Evolutionary conservation across 2,113 vertebrate species (phyloP).

Genomic region (Festucalex cinctus): DNA sequence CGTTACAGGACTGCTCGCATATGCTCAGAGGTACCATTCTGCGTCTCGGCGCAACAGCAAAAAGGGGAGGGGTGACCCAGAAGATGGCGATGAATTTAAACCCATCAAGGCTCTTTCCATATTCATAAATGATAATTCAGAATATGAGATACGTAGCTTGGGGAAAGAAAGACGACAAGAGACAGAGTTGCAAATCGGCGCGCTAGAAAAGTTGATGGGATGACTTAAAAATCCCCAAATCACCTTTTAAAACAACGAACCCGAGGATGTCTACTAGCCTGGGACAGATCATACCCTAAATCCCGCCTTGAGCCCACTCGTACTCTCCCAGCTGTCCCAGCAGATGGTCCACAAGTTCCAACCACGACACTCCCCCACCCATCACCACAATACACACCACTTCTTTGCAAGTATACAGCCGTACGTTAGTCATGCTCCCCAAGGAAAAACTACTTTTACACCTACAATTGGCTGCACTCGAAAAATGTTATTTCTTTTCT

Average conservation of each 20-base stretch:
- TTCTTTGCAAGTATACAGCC: conserved; percentile 7
- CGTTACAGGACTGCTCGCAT: conserved; percentile 31
- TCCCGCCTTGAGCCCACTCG: conserved; percentile 39
- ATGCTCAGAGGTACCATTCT: conserved; percentile 30
- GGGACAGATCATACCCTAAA: conserved; percentile 49
- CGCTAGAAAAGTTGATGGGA: not conserved
- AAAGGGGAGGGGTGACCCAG: conserved; percentile 48
- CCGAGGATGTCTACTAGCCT: conserved; percentile 32
- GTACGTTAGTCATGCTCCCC: not conserved
- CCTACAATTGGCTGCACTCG: not conserved
- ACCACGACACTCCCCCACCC: not conserved
- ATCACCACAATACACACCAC: conserved; percentile 8
- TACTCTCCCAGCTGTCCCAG: conserved; percentile 59
- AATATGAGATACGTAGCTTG: not conserved
- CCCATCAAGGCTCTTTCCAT: conserved; percentile 37
- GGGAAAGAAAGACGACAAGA: not conserved
- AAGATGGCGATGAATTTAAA: conserved; percentile 49
- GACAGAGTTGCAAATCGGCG: not conserved
- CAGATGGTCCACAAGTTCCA: conserved; percentile 58
- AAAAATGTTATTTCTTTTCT: not conserved
- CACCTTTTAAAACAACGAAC: conserved; percentile 39
- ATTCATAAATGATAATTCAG: conserved; percentile 43
- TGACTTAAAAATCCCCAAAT: conserved; percentile 23
- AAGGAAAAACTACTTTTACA: not conserved
- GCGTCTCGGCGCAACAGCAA: not conserved